Evolutionary conservation across 1,140 invertebrate species (phyloP).

Genomic region (Apis cerana): DNA sequence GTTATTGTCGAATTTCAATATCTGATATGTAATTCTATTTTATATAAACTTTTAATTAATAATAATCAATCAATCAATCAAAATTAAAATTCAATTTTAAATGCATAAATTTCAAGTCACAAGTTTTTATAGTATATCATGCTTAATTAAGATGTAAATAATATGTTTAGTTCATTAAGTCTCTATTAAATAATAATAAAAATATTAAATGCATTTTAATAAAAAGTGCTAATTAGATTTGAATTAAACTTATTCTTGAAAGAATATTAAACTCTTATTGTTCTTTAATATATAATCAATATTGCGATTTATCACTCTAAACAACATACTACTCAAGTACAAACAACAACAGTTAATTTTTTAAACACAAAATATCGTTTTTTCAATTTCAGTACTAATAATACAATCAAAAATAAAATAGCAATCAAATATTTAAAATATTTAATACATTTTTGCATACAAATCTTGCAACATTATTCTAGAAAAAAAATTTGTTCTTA

Average conservation of each 20-base stretch:
- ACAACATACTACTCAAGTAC: constrained; percentile 30
- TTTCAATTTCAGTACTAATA: background rate
- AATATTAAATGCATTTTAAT: constrained; percentile 30
- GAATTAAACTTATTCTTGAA: background rate
- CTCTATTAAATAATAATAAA: constrained; percentile 36
- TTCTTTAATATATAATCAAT: constrained; percentile 30
- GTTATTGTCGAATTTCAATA: constrained; percentile 47
- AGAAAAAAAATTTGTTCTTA: constrained; percentile 5
- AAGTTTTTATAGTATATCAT: constrained; percentile 37
- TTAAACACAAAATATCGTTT: constrained; percentile 5
- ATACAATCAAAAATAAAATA: constrained; percentile 1
- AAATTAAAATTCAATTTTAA: constrained; percentile 39
- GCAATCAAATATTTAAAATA: constrained; percentile 16
- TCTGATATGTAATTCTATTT: constrained; percentile 1
- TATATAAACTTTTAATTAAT: constrained; percentile 6
- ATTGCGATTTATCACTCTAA: constrained; percentile 11
- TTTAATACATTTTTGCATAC: constrained; percentile 24
- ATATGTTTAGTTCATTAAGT: constrained; percentile 44
- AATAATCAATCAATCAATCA: constrained; percentile 15
- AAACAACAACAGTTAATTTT: constrained; percentile 5
- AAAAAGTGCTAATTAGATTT: constrained; percentile 44
- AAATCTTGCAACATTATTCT: constrained; percentile 19
- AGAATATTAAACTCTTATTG: constrained; percentile 43
- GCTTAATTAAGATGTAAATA: constrained; percentile 26
- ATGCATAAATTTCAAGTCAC: constrained; percentile 30